These are phyloP conservation scores for Neosilurus hyrtlii DNA, from an alignment of 2,797 vertebrate genomes.

Conservation along the genomic window DNA sequence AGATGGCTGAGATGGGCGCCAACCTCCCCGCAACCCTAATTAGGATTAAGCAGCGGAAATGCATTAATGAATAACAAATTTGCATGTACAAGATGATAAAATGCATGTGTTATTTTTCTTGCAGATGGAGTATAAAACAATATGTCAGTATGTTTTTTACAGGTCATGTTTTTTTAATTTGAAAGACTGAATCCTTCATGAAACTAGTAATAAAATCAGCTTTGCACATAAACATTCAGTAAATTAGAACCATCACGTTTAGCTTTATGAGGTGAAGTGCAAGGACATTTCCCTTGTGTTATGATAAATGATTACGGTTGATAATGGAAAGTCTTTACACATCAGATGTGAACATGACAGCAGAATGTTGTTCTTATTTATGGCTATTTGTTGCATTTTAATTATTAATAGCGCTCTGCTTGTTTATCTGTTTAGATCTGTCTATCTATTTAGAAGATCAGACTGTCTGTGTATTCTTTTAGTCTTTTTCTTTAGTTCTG, in stretches of 20 bases:
- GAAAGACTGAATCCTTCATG: neutral
- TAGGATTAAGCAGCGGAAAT: too few relatives aligned
- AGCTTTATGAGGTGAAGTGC: neutral
- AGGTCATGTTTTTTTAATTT: neutral
- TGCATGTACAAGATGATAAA: neutral
- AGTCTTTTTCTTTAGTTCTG: neutral
- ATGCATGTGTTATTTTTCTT: neutral
- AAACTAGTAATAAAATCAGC: neutral
- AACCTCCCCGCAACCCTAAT: too few relatives aligned
- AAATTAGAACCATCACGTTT: neutral
- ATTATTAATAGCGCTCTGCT: neutral
- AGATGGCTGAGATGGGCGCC: too few relatives aligned
- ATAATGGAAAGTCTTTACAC: neutral
- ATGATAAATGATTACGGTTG: neutral
- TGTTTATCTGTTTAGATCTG: neutral
- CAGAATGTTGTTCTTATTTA: neutral
- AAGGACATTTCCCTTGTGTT: neutral
- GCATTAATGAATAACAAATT: neutral
- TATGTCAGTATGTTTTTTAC: neutral
- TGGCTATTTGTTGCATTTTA: neutral
- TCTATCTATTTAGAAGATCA: neutral
- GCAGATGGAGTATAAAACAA: neutral
- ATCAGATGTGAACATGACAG: neutral
- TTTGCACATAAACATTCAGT: neutral
- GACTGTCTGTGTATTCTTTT: neutral